Base-by-base conservation (phyloP, 1,140 invertebrate genomes). In the Drosophila kohkoa region DNA sequence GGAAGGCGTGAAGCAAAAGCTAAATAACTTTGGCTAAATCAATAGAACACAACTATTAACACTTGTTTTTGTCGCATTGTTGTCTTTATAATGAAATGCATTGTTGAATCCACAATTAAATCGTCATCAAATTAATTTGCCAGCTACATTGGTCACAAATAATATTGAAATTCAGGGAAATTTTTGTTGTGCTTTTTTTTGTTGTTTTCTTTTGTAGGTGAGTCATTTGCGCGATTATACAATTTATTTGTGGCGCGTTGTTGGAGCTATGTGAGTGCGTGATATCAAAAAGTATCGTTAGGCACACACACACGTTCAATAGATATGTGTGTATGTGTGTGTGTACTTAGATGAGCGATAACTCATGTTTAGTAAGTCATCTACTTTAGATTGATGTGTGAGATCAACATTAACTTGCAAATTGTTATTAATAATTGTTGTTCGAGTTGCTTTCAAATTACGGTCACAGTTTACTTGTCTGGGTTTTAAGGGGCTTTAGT, bases 201-300 rank as follows among this genome's bases (percentile, higher is more conserved):
- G 20, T 28, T 15, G 41, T 60, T 49, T 35, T 70, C 48, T 65
- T 66, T 51, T 63, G 7, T 32, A 16, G 30, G 45, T 75, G 72
- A 75, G 51, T 75, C 72, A 75, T 49, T 63, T 15, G 1, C 35
- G n/a, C 10, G 72, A 57, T 70, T 75, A 75, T 70, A 70, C 67
- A 75, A 58, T 41, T 10, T 8, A 63, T 70, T 43, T 59, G 52
- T 32, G 20, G 32, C 60, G 62, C 30, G 35, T 41, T 30, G 43
- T 55, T 8, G 15, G 25, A 38, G n/a, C 7, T 49, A 16, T 45
- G 55, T 35, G 52, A 51, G 51, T 75, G 72, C 58, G 66, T 75
- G 66, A 57, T 75, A 75, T 75, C 71, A 74, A 74, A 25, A 73
- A 60, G 43, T 74, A 55, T 57, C 28, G 41, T 57, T 32, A 52